These are phyloP conservation scores for Argopecten irradians DNA, from an alignment of 1,140 invertebrate species.

Conservation along the genomic window DNA sequence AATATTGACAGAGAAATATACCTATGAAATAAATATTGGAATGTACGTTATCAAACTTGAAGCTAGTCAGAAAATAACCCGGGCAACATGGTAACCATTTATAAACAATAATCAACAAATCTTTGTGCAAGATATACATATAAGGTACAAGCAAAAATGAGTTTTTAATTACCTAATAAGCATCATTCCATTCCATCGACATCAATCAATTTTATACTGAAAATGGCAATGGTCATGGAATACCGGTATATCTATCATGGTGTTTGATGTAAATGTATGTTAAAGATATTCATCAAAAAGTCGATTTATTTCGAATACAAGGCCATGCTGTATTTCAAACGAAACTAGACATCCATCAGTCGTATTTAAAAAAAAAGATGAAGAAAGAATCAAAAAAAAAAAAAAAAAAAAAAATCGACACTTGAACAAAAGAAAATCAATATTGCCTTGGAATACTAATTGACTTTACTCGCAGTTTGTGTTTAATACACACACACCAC, in stretches of 20 bases:
- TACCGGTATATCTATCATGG: not conserved
- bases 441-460: not conserved
- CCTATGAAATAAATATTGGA: not conserved
- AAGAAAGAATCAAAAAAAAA: not conserved
- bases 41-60: not conserved
- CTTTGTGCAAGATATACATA: not conserved
- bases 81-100: not conserved
- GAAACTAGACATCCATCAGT: not conserved
- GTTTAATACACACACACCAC: not conserved
- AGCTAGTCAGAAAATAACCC: not conserved
- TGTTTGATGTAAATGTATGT: not conserved
- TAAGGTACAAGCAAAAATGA: not conserved
- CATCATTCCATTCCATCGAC: not conserved
- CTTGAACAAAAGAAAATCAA: not conserved
- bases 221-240: not conserved
- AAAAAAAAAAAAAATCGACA: slow-evolving; percentile 8
- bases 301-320: not conserved
- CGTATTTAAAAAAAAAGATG: not conserved
- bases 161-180: not conserved
- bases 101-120: not conserved
- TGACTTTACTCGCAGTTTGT: not conserved
- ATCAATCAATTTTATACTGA: not conserved
- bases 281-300: too few relatives aligned
- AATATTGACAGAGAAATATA: not conserved
- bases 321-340: not conserved